phyloP scores from a whole-genome alignment of 1,140 invertebrate species.

The Orius laevigatus region DNA sequence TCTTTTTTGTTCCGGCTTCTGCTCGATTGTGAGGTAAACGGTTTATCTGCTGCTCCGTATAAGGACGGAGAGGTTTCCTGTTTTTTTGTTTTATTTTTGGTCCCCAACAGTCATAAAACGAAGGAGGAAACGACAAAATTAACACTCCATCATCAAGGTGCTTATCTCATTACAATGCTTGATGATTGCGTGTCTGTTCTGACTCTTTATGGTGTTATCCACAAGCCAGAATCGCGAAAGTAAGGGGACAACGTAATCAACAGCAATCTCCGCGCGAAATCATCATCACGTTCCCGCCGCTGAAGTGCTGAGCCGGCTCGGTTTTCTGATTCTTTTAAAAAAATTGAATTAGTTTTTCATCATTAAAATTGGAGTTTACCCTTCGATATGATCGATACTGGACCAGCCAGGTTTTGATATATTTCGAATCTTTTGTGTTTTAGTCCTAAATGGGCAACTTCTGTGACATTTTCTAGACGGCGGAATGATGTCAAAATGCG shows the following conservation, averaged over 20 bases:
- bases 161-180: too few relatives aligned
- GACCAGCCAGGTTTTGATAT: constrained; percentile 94
- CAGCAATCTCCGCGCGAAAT: constrained; percentile 85
- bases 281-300: constrained; percentile 85
- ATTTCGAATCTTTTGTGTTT: constrained; percentile 92
- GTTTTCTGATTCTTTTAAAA: constrained; percentile 63
- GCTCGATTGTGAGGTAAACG: constrained; percentile 88
- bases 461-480: constrained; percentile 79
- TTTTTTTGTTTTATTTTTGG: constrained; percentile 83
- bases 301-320: too few relatives aligned
- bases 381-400: constrained; percentile 88
- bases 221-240: constrained; percentile 75
- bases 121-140: constrained; percentile 66
- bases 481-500: constrained; percentile 81
- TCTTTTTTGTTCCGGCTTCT: constrained; percentile 95
- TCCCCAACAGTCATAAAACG: constrained; percentile 84
- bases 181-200: constrained; percentile 57
- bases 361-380: too few relatives aligned
- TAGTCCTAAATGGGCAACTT: constrained; percentile 84
- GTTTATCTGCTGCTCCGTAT: constrained; percentile 87
- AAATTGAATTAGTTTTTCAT: constrained; percentile 3
- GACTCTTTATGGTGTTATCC: constrained; percentile 70
- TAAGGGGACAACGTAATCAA: constrained; percentile 69
- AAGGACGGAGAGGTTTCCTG: constrained; percentile 67
- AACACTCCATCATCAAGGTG: constrained; percentile 77